Evolutionary conservation across 1,140 invertebrate genomes (phyloP).

Genomic region (Drosophila sp.): DNA sequence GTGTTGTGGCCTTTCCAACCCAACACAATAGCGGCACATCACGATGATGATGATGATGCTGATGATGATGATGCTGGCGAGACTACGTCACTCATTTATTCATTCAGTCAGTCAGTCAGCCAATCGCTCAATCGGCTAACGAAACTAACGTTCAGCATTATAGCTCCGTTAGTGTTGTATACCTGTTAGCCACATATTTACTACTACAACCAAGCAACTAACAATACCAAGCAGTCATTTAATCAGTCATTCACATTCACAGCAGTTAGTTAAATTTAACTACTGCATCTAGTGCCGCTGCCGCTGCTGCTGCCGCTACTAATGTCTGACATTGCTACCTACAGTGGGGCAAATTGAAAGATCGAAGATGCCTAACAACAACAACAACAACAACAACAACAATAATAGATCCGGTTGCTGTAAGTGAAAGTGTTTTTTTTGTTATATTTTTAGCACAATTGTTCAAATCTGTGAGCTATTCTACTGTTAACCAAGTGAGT

Average conservation of each 20-base stretch:
- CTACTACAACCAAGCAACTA: background rate
- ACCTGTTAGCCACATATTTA: conserved; percentile 7
- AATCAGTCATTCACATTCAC: conserved; percentile 59
- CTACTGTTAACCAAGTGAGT: too few species aligned
- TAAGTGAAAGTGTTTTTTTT: too few species aligned
- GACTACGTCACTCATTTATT: conserved; percentile 34
- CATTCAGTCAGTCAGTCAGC: conserved; percentile 43
- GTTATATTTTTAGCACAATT: too few species aligned
- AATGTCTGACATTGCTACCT: conserved; percentile 28
- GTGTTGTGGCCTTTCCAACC: conserved; percentile 51
- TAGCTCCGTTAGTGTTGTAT: conserved; percentile 30
- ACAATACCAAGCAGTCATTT: conserved; percentile 20
- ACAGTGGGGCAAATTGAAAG: background rate
- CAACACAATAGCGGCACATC: conserved; percentile 41
- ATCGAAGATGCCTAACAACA: background rate
- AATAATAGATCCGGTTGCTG: too few species aligned
- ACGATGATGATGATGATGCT: conserved; percentile 2
- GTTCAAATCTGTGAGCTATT: too few species aligned
- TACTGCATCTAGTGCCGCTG: conserved; percentile 26
- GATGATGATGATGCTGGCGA: background rate
- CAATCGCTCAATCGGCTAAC: conserved; percentile 39
- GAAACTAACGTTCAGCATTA: conserved; percentile 21
- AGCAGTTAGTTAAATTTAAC: conserved; percentile 35
- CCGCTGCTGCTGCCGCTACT: background rate
- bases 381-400: background rate